Evolutionary conservation across 2,797 vertebrate species (phyloP).

Genomic region (Enteromius unitaeniatus): DNA sequence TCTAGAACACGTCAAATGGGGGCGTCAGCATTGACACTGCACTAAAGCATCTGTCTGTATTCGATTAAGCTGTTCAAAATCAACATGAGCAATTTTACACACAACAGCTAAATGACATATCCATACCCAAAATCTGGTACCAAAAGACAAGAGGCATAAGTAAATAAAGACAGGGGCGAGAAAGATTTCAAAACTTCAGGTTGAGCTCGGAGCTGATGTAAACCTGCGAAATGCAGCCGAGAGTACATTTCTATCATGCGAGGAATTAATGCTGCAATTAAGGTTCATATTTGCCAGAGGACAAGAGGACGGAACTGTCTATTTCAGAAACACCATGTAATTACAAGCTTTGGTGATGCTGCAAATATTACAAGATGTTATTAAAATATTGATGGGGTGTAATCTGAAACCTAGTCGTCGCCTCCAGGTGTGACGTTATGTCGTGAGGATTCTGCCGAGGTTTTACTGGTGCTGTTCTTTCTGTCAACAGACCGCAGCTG

Average conservation of each 20-base stretch:
- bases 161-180: constrained; percentile 61
- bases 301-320: constrained; percentile 8
- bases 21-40: constrained; percentile 13
- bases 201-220: constrained; percentile 70
- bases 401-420: constrained; percentile 15
- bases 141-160: constrained; percentile 40
- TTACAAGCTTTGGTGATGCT: constrained; percentile 41
- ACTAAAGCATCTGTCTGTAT: constrained; percentile 21
- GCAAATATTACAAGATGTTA: constrained; percentile 22
- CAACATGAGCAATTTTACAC: not conserved
- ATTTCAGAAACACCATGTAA: constrained; percentile 11
- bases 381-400: constrained; percentile 29
- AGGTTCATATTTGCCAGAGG: constrained; percentile 26
- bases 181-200: constrained; percentile 60
- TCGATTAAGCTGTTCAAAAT: constrained; percentile 20
- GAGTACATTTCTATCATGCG: constrained; percentile 18
- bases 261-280: not conserved
- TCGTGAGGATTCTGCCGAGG: not conserved
- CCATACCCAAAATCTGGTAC: not conserved
- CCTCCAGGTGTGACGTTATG: not conserved
- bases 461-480: constrained; percentile 31
- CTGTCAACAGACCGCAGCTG: constrained; percentile 40
- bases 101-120: constrained; percentile 11
- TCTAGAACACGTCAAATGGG: not conserved
- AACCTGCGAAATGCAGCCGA: constrained; percentile 57